Percentiles rank a stretch among this genome's conserved stretches.
These are phyloP conservation scores for Rhyzopertha dominica DNA, from an alignment of 1,140 invertebrate genomes.

Conservation along the genomic window DNA sequence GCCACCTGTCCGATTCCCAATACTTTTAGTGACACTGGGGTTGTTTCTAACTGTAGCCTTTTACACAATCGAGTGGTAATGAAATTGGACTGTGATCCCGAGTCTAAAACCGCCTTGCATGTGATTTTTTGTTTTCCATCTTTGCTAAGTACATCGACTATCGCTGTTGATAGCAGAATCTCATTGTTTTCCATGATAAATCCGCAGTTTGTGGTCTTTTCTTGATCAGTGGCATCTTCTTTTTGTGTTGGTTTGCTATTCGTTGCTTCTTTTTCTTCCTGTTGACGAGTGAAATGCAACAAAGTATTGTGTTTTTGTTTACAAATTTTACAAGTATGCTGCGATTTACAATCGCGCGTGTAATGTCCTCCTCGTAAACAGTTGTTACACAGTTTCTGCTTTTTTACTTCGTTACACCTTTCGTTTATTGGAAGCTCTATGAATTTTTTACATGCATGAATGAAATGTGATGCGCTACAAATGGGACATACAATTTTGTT, in stretches of 20 bases:
- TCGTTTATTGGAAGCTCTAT: neutral
- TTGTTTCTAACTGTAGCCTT: neutral
- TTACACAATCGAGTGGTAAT: constrained; percentile 2
- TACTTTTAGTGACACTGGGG: neutral
- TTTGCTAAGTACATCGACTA: neutral
- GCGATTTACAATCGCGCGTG: neutral
- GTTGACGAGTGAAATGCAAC: constrained; percentile 1
- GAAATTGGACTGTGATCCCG: constrained; percentile 4
- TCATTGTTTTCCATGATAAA: too few relatives aligned
- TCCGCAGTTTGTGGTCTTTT: neutral
- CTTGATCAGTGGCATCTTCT: neutral
- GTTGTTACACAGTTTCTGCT: constrained; percentile 12
- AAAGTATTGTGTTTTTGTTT: constrained; percentile 7
- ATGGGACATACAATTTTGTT: too few relatives aligned
- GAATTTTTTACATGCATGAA: constrained; percentile 7
- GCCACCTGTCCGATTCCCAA: too few relatives aligned
- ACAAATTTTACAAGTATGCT: constrained; percentile 3
- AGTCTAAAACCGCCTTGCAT: constrained; percentile 5
- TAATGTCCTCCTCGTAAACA: constrained; percentile 8
- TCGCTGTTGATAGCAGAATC: constrained; percentile 5
- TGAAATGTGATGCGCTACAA: constrained; percentile 2
- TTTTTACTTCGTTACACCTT: constrained; percentile 1
- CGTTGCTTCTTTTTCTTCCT: neutral
- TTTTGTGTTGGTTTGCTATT: too few relatives aligned
- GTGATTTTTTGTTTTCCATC: neutral